Base-by-base conservation (phyloP, 1,140 invertebrate genomes). In the Atopsyche davidsoni region DNA sequence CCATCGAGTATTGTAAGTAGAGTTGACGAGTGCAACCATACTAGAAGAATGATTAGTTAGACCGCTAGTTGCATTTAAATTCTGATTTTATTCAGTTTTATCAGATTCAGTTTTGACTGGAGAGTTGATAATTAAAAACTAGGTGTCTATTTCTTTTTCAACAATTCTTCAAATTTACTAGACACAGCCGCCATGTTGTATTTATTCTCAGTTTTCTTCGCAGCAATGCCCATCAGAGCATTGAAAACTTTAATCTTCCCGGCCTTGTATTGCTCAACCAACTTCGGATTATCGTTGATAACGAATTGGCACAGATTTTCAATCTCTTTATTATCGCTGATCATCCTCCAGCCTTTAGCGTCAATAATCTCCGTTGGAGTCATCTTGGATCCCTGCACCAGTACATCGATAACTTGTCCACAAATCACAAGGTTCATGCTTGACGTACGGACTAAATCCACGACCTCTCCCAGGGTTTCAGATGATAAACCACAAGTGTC, bases 201-300 rank as follows among this genome's bases (percentile, higher is more conserved):
- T 66, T 76, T 75, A 56, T 80, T 68, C 17, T 80, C 61, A n/a
- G 79, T 77, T 47, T 66, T 65, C 47, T 76, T 79, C 25, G 64
- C 71, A 21, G 85, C 67, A 53, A 75, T 63, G n/a, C 76, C 78
- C 21, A 83, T 60, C 31, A 89, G 74, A 36, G 75, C 75, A 54
- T 74, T 79, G 38, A 85, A 77, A 3, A 80, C 75, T 68, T 86
- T 86, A 2, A 57, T 66, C 64, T 87, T 88, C n/a, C 86, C 86
- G 3, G 67, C 67, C 65, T 79, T 80, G 59, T 80, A 87, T 55
- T 79, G 69, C 56, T 72, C 68, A 9, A 86, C 81, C 32, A 81
- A 60, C 64, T 85, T 80, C 17, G 79, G 73, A 72, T 89, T 85
- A 53, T 81, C 75, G 14, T 78, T 57, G 18, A 90, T 65, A 1